Evolutionary conservation across 2,888 invertebrate genomes (phyloP), one percentile per base, ranked within the genome.

Genomic region (Nomada ruficornis): DNA sequence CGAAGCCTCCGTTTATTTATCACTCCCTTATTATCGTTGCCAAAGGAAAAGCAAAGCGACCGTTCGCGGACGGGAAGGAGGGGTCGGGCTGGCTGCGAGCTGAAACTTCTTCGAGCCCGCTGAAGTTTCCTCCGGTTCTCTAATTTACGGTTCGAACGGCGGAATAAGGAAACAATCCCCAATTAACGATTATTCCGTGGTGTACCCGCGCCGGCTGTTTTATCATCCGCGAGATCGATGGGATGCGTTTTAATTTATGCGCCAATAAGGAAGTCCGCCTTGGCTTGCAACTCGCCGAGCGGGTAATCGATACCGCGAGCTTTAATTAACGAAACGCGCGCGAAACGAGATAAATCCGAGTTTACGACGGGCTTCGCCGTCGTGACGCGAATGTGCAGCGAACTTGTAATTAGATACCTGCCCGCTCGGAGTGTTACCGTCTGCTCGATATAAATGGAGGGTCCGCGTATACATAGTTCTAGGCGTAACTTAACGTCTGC

Each of bases 11-110:
- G 62, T 63, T 57, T 83, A 85, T 83, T 88, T 89, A 89, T 88
- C 88, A 80, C 84, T 73, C 74, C 79, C 88, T 86, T 83, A 88
- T 88, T 87, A 88, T 73, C 77, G 82, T 79, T 59, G 64, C 73
- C 63, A 68, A 84, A 75, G 67, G 36, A 77, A 71, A 80, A 52
- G 54, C n/a, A 55, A 59, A 55, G 68, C 67, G 36, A 29, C n/a
- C 36, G 36, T 36, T 11, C 62, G 62, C 52, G 63, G 64, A 44
- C 13, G 26, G 42, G 36, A 26, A 54, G 36, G 52, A n/a, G 5
- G 18, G 7, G 52, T 18, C 18, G 52, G 52, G 18, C 26, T 0
- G 18, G 5, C 20, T 23, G 23, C 23, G 29, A 9, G 63, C 10
- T 9, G 36, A 54, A 36, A 67, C 65, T 65, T 65, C 29, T 62